Evolutionary conservation across 2,888 invertebrate species (phyloP), one percentile per base, ranked within the genome.

Genomic region (Chrysomela aeneicollis): DNA sequence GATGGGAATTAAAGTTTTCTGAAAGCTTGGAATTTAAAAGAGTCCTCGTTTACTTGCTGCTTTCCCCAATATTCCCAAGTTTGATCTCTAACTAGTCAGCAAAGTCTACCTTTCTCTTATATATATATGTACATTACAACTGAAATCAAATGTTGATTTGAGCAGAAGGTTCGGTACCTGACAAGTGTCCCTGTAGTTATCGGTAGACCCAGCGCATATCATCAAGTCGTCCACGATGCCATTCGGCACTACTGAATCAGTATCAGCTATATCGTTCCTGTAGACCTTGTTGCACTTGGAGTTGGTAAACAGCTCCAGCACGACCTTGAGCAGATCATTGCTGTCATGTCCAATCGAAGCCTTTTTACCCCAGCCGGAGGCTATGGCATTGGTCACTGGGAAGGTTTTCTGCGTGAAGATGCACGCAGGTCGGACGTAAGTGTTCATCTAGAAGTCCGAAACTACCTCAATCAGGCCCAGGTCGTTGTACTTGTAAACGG

Each of bases 381-480:
- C 84, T 1, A 82, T 75, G 1, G 81, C 79, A 49, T 76, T 75
- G 2, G 61, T 46, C 10, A 61, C 55, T 0, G 72, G 58, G 3
- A 77, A 64, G 0, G 64, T 37, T 6, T 0, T 68, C 69, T 2
- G 76, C 67, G 22, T 78, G 74, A n/a, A 86, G 71, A 52, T 22
- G 74, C 86, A 87, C 17, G 85, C 84, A 0, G 87, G 87, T 61
- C 83, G 71, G 32, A 84, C 78, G 64, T 74, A 79, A n/a, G 77
- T 78, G 64, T 81, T 72, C 66, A 86, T 81, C 1, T 51, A 50
- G 0, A 82, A 83, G 2, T 61, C 55, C n/a, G 68, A 67, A 4
- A 81, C 76, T 22, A 86, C 68, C 71, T 79, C 79, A 1, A 86
- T 63, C 0, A 87, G 76, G 1, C 82, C 86, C 19, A 87, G 85